Evolutionary conservation across 2,797 vertebrate species (phyloP), one percentile per base, ranked within the genome.

Genomic region (Basileuterus tristriatus): DNA sequence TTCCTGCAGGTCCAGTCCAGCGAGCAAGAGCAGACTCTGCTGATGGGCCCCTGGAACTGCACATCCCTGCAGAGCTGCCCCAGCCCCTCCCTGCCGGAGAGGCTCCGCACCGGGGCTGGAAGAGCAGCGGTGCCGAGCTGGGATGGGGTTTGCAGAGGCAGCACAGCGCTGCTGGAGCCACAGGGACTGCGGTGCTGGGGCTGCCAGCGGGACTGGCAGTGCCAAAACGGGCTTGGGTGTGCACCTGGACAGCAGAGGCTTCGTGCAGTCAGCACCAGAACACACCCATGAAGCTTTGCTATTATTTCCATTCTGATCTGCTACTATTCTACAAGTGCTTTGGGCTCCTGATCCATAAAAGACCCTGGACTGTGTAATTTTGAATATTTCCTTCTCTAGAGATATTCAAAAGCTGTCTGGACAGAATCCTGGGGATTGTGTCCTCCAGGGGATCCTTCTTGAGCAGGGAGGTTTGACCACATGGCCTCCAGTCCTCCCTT

Each of bases 11-110:
- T 53, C 22, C 0, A 5, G 22, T 78, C 5, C 27, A 15, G 90
- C 1, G 19, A 43, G 62, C 5, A 3, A 29, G 69, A 95, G 91
- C 70, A 93, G 96, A 85, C 96, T 96, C 96, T 97, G 88, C 91
- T 88, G 97, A 30, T 59, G 19, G 44, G 36, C 34, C 26, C 37
- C 8, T n/a, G 81, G 85, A 94, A 95, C 78, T 93, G 85, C 95
- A 94, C 47, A 21, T 34, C 92, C 41, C 83, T 29, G 52, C 47
- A 3, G 52, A 36, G 13, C 22, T 18, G 67, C 3, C 4, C 23
- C 1, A 14, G 49, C 9, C 2, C 19, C 26, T 58, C 27, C 62
- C 36, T 13, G 1, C 37, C 52, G 3, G 52, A 8, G 52, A 21
- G 52, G 30, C 52, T 53, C 30, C 49, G 8, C 27, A 9, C 12